Base-by-base conservation (phyloP, 2,888 invertebrate species). In the Tenthredo mesomela region DNA sequence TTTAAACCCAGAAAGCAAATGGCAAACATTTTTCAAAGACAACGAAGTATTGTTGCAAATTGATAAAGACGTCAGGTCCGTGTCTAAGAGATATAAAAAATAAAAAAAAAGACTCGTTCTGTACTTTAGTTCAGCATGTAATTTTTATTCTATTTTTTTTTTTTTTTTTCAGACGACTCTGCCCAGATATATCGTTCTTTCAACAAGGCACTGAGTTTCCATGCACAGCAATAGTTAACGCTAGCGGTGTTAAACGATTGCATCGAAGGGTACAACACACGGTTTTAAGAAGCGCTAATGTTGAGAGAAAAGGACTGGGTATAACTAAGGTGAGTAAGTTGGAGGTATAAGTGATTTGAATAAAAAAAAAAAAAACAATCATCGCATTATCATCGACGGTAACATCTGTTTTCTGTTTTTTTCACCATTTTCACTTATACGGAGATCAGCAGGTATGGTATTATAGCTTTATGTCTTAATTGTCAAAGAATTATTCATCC, bases 21-120 rank as follows among this genome's bases (percentile, higher is more conserved):
- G 99, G 99, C 97, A 97, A 90, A 97, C 96, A 3, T 99, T 97
- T 93, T 99, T 99, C 93, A 98, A 97, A 93, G 99, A 99, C 93
- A 99, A 99, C 93, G 99, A 99, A 94, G 98, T 99, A 86, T 94
- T 99, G 65, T 94, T 99, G 70, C 99, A 99, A 95, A 99, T 99
- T 89, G 99, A 99, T 93, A 99, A 99, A 93, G 99, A 99, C 94
- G 99, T 98, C 77, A 95, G 98, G 92, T 91, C 25, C 12, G 37
- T 82, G 29, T 61, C 12, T 94, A 95, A 95, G 88, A 86, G 88
- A 87, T 18, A 43, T 40, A 33, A 4, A 33, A 33, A 29, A 29
- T 29, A 29, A 65, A 29, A 83, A 25, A 50, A n/a, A 40, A n/a
- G n/a, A 15, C 43, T 43, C 12, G 37, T 77, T 65, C n/a, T 33